Base-by-base conservation (phyloP, 2,797 vertebrate species). In the Eulemur albifrons region DNA sequence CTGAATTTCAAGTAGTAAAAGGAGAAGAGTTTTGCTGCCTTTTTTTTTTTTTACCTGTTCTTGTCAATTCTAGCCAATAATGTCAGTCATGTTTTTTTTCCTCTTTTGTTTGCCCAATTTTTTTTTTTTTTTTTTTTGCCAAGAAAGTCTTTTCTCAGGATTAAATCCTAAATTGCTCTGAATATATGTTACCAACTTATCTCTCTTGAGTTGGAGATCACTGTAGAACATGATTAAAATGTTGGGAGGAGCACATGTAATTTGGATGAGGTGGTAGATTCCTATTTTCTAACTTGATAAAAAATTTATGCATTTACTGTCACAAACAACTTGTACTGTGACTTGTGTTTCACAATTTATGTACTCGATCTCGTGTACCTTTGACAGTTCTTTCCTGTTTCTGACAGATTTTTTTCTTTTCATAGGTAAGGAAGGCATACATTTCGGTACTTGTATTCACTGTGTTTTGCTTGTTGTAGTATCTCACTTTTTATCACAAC, bases 341-440 rank as follows among this genome's bases (percentile, higher is more conserved):
- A 65, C 79, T 95, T 86, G 63, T 50, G 17, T 59, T 95, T 96
- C 79, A 54, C 89, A 35, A 25, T 84, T 82, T 97, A 54, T 48
- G 9, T 69, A 38, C 59, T 86, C 3, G 4, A 50, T 77, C 73
- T 72, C 61, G 3, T 85, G 57, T 79, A 50, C 57, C 73, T 93
- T 89, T 48, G 86, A 95, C 87, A 89, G 59, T 72, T 87, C 65
- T 61, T 93, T 80, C 38, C 61, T 87, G 4, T 84, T 81, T 88
- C 45, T 93, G 90, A 96, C 92, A 96, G 77, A 30, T 88, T n/a
- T 85, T 84, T 72, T 67, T 21, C 13, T 86, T 94, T 81, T 86
- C 32, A 84, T 81, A 94, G 81, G 75, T 43, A 76, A 77, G 13
- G 11, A 59, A 93, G 65, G 43, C 70, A 84, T n/a, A 65, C 32